These are phyloP conservation scores for Drosophila tristis DNA, from an alignment of 1,140 invertebrate species.

Conservation along the genomic window DNA sequence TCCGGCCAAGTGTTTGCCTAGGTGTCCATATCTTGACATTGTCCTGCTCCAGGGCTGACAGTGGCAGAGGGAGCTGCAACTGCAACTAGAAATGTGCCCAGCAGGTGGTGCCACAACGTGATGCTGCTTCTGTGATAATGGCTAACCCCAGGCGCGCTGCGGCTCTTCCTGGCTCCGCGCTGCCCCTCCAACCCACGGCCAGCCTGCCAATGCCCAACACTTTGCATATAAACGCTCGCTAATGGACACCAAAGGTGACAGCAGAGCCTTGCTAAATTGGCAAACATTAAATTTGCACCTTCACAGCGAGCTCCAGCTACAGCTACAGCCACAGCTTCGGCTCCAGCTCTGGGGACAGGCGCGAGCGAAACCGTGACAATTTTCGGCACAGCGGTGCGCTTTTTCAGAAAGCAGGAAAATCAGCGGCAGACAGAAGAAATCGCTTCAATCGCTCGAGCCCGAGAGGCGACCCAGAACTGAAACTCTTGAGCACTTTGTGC, in stretches of 20 bases:
- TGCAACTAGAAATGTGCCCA: conserved; percentile 50
- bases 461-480: conserved; percentile 26
- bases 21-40: conserved; percentile 64
- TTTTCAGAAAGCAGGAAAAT: conserved; percentile 68
- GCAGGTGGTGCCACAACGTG: conserved; percentile 74
- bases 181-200: conserved; percentile 21
- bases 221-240: conserved; percentile 82
- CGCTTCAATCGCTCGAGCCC: conserved; percentile 14
- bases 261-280: conserved; percentile 76
- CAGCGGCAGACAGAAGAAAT: conserved; percentile 27
- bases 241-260: conserved; percentile 83
- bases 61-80: conserved; percentile 37
- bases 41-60: conserved; percentile 30
- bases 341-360: conserved; percentile 1
- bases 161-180: conserved; percentile 17
- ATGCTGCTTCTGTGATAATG: conserved; percentile 81
- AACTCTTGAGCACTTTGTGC: conserved; percentile 3
- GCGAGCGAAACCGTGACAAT: conserved; percentile 72
- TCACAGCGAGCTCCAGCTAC: conserved; percentile 51
- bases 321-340: no score
- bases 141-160: conserved; percentile 25
- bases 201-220: conserved; percentile 62
- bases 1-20: conserved; percentile 22
- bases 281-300: conserved; percentile 83
- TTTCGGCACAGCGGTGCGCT: conserved; percentile 79